Percentiles rank a stretch among this genome's conserved stretches.
Evolutionary conservation across 2,113 vertebrate species (phyloP).

Genomic region (Oryzias javanicus): DNA sequence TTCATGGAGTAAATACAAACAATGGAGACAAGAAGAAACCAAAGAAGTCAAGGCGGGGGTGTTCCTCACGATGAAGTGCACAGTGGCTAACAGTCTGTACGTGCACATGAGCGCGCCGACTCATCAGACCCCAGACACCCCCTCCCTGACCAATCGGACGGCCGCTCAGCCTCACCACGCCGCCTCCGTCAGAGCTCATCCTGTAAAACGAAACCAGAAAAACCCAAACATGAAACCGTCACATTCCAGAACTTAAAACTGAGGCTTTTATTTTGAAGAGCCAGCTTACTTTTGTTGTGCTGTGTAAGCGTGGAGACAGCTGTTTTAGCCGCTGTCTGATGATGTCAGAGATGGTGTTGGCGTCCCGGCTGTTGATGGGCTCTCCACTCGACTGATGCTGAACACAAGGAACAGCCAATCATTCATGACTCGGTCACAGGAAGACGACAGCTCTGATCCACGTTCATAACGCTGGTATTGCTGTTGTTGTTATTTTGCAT

Average conservation of each 20-base stretch:
- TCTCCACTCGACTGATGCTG: conserved; percentile 67
- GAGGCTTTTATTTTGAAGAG: rapidly evolving
- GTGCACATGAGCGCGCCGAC: conserved; percentile 21
- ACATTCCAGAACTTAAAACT: not conserved
- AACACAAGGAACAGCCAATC: not conserved
- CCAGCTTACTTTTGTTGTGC: conserved; percentile 77
- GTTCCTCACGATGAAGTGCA: conserved; percentile 24
- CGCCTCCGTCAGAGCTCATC: conserved; percentile 62
- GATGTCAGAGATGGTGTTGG: conserved; percentile 81
- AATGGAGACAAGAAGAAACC: conserved; percentile 46
- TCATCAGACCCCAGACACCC: conserved; percentile 22
- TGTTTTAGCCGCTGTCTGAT: conserved; percentile 81
- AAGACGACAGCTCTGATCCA: too few species aligned
- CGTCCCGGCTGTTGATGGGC: conserved; percentile 85
- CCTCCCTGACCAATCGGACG: conserved; percentile 18
- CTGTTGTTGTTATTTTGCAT: too few species aligned
- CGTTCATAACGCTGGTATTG: too few species aligned
- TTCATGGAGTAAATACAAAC: conserved; percentile 72
- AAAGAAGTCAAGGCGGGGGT: conserved; percentile 27
- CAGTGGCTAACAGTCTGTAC: conserved; percentile 16
- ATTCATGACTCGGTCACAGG: too few species aligned
- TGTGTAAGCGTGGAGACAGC: conserved; percentile 73
- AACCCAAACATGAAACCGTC: not conserved
- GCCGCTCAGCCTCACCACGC: not conserved
- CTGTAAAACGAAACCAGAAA: conserved; percentile 24